phyloP scores from a whole-genome alignment of 2,113 vertebrate species.

The Ia io region DNA sequence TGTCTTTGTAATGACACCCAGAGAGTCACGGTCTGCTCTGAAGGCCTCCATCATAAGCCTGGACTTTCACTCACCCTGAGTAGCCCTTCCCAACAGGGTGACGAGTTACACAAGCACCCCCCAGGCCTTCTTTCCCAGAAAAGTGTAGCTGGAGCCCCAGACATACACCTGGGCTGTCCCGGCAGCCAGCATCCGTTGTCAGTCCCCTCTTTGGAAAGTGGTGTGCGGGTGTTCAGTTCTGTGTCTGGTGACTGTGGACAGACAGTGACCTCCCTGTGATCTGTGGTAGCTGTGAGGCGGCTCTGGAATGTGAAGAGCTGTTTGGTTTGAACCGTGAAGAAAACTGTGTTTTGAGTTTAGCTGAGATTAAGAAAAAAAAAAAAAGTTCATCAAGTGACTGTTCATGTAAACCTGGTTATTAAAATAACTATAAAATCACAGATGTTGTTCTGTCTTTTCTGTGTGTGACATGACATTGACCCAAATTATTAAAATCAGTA shows the following conservation, averaged over 20 bases:
- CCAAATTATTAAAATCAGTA: neutral
- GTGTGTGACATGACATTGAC: neutral
- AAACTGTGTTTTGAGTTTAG: conserved; percentile 76
- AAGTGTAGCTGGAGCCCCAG: conserved; percentile 9
- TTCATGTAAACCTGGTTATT: conserved; percentile 78
- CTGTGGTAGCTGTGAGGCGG: conserved; percentile 72
- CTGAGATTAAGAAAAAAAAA: conserved; percentile 55
- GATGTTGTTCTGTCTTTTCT: neutral
- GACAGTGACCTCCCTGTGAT: conserved; percentile 66
- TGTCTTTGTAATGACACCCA: neutral
- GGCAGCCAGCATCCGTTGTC: conserved; percentile 40
- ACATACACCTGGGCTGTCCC: neutral
- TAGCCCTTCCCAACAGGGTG: neutral
- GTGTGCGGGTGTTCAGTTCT: conserved; percentile 73
- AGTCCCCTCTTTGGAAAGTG: conserved; percentile 54
- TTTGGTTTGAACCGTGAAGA: conserved; percentile 73
- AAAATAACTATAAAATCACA: conserved; percentile 68
- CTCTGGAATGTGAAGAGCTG: conserved; percentile 65
- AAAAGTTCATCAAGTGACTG: conserved; percentile 72
- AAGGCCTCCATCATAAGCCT: neutral
- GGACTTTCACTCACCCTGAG: neutral
- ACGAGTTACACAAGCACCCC: neutral
- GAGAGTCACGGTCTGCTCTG: neutral
- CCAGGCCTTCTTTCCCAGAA: neutral
- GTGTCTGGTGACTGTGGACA: conserved; percentile 70